Percentiles rank a stretch among this genome's conserved stretches.
These are phyloP conservation scores for Amphiprion ocellaris DNA, from an alignment of 2,113 vertebrate genomes.

Conservation along the genomic window DNA sequence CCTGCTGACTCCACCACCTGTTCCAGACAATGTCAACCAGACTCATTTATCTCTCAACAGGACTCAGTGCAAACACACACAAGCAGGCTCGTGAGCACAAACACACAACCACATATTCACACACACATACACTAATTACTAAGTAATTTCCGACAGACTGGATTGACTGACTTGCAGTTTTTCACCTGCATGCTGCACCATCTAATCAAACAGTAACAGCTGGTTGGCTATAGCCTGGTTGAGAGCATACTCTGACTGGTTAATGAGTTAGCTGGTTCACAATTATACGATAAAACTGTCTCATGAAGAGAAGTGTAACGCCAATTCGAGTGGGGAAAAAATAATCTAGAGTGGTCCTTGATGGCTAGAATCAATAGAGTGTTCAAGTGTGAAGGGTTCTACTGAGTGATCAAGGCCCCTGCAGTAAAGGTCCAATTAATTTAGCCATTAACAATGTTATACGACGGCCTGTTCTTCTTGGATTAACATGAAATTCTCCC, in stretches of 20 bases:
- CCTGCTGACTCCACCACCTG: slow-evolving; percentile 87
- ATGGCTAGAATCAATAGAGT: neutral
- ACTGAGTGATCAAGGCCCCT: neutral
- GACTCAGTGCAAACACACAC: slow-evolving; percentile 61
- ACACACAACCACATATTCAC: slow-evolving; percentile 22
- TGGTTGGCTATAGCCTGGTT: neutral
- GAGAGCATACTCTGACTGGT: neutral
- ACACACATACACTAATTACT: slow-evolving; percentile 44
- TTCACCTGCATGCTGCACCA: slow-evolving; percentile 14
- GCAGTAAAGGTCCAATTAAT: neutral
- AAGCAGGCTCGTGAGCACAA: slow-evolving; percentile 13
- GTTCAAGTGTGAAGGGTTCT: neutral
- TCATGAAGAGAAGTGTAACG: neutral
- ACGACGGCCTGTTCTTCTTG: neutral
- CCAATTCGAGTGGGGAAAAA: neutral
- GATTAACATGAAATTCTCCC: neutral
- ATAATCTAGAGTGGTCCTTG: neutral
- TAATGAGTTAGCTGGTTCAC: neutral
- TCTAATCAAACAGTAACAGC: slow-evolving; percentile 23
- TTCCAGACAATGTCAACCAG: slow-evolving; percentile 84
- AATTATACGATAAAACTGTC: neutral
- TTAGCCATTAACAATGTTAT: neutral
- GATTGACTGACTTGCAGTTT: slow-evolving; percentile 53
- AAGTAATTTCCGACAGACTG: slow-evolving; percentile 49
- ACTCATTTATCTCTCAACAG: slow-evolving; percentile 86